A percentile compares a stretch with the other conserved stretches of the same genome.
These are phyloP conservation scores for Sinella curviseta DNA, from an alignment of 1,140 invertebrate genomes.

Conservation along the genomic window DNA sequence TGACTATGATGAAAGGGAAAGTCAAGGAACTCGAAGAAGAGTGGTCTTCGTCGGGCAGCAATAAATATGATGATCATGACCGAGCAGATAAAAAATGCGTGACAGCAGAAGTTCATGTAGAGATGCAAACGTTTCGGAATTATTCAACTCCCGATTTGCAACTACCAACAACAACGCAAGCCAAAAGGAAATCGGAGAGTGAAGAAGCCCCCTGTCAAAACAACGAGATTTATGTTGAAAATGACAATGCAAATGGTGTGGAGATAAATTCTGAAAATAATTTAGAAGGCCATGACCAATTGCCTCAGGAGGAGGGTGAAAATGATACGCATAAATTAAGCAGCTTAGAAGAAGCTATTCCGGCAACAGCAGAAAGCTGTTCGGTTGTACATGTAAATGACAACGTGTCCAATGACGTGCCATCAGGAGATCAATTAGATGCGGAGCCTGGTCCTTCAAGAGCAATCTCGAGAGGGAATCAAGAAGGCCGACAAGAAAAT, in stretches of 20 bases:
- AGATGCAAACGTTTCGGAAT: conserved; percentile 10
- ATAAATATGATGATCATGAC: neutral
- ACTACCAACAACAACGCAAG: neutral
- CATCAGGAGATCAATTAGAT: too few species aligned
- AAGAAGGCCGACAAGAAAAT: neutral
- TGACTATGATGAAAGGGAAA: neutral
- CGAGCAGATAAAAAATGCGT: neutral
- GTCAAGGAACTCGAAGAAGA: neutral
- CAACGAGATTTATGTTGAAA: too few species aligned
- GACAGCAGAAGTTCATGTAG: neutral
- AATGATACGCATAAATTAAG: neutral
- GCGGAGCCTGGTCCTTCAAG: neutral
- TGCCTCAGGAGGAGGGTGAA: neutral
- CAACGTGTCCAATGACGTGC: too few species aligned
- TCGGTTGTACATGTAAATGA: too few species aligned
- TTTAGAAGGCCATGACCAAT: neutral
- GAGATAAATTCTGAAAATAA: neutral
- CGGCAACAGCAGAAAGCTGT: too few species aligned
- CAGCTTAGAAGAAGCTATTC: too few species aligned
- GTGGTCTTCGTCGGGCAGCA: neutral
- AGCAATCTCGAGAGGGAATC: neutral
- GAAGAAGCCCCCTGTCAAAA: neutral
- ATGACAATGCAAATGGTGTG: neutral
- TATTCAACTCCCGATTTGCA: conserved; percentile 16
- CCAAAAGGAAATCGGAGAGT: neutral